Conservation (phyloP, 1,140 invertebrate species). For the Ceratitis capitata region DNA sequence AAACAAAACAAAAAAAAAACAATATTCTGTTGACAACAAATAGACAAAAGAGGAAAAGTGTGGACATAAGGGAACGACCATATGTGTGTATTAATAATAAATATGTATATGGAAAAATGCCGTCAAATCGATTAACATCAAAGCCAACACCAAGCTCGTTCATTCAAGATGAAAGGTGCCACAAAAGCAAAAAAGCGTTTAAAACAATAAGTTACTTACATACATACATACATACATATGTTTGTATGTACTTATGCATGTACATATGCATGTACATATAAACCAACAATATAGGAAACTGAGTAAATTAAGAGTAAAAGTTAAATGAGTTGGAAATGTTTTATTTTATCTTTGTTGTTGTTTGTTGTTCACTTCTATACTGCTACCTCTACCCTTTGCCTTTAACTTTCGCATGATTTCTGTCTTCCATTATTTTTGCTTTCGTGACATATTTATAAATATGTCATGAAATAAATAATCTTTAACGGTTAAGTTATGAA, state of each 20-base stretch:
- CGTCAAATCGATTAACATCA: conserved; percentile 21
- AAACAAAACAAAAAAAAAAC: conserved; percentile 17
- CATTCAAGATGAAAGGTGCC: neutral
- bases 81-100: neutral
- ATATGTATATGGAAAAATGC: conserved; percentile 16
- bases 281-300: neutral
- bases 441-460: neutral
- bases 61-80: too few species aligned
- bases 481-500: neutral
- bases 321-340: neutral
- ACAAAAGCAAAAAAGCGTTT: neutral
- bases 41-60: neutral
- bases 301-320: neutral
- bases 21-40: neutral
- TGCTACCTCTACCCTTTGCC: neutral
- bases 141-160: too few species aligned
- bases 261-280: too few species aligned
- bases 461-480: neutral
- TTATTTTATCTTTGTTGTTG: neutral
- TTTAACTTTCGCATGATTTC: neutral
- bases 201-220: neutral
- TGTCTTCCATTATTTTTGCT: neutral
- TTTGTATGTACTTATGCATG: too few species aligned
- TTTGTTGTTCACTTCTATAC: neutral
- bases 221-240: too few species aligned